These are phyloP conservation scores for Pollenia angustigena DNA, from an alignment of 2,888 invertebrate species.

Conservation along the genomic window DNA sequence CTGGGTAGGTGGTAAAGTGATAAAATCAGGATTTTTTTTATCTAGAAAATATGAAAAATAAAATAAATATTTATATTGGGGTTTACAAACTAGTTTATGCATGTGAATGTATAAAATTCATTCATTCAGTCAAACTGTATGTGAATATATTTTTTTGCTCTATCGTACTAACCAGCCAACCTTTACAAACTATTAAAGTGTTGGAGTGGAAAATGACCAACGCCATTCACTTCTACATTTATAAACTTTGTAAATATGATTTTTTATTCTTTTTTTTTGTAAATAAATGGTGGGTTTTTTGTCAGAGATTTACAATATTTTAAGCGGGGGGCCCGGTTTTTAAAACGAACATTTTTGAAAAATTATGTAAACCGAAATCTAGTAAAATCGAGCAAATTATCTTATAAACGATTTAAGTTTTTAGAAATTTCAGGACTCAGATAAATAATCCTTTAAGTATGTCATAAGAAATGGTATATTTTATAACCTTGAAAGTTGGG, in stretches of 20 bases:
- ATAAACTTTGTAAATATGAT: not conserved
- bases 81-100: slow-evolving; percentile 32
- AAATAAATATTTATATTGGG: slow-evolving; percentile 24
- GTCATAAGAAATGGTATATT: no score
- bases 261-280: slow-evolving; percentile 6
- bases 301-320: no score
- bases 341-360: no score
- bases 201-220: slow-evolving; percentile 48
- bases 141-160: not conserved
- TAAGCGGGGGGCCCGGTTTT: no score
- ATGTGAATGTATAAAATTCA: slow-evolving; percentile 4
- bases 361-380: no score
- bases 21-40: slow-evolving; percentile 34
- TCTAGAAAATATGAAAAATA: slow-evolving; percentile 15
- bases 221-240: slow-evolving; percentile 16
- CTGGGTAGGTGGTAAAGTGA: slow-evolving; percentile 14
- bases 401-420: no score
- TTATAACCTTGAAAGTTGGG: no score
- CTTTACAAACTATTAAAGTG: slow-evolving; percentile 47
- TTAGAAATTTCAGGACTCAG: no score
- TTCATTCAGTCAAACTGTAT: not conserved
- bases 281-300: slow-evolving; percentile 36
- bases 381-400: no score
- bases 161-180: slow-evolving; percentile 51
- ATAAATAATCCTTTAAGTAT: no score